A percentile compares a stretch with the other conserved stretches of the same genome.
Conservation (phyloP, 2,797 vertebrate species). For the Ptychobarbus kaznakovi region DNA sequence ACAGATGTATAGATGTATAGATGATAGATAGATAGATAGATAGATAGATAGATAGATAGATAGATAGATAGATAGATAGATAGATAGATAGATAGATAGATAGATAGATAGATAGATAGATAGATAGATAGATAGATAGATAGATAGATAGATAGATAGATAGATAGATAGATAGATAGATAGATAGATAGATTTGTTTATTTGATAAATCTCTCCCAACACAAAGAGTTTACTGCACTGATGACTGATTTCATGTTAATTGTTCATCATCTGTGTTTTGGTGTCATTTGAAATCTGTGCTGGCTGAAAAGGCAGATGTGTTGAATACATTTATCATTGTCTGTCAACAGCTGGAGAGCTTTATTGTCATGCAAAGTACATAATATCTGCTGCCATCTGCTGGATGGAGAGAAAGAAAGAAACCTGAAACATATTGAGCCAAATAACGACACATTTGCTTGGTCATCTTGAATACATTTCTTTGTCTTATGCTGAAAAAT, state of each 20-base stretch:
- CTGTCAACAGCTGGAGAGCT: background rate
- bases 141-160: too few species aligned
- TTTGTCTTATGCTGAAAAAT: background rate
- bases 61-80: too few species aligned
- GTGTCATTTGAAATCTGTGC: background rate
- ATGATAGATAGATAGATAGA: background rate
- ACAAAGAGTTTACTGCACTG: too few species aligned
- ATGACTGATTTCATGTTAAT: background rate
- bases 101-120: too few species aligned
- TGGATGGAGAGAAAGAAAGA: background rate
- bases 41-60: too few species aligned
- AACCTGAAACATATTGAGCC: background rate
- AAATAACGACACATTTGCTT: background rate
- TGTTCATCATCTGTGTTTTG: background rate
- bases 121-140: too few species aligned
- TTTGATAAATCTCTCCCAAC: too few species aligned
- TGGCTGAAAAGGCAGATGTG: background rate
- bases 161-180: background rate
- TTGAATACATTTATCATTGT: background rate
- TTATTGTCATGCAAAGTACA: background rate
- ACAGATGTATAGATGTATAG: too few species aligned
- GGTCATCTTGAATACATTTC: background rate
- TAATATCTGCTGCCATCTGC: slow-evolving; percentile 1
- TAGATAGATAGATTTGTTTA: too few species aligned
- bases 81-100: too few species aligned